Evolutionary conservation across 2,113 vertebrate species (phyloP).

Genomic region (Casuarius casuarius): DNA sequence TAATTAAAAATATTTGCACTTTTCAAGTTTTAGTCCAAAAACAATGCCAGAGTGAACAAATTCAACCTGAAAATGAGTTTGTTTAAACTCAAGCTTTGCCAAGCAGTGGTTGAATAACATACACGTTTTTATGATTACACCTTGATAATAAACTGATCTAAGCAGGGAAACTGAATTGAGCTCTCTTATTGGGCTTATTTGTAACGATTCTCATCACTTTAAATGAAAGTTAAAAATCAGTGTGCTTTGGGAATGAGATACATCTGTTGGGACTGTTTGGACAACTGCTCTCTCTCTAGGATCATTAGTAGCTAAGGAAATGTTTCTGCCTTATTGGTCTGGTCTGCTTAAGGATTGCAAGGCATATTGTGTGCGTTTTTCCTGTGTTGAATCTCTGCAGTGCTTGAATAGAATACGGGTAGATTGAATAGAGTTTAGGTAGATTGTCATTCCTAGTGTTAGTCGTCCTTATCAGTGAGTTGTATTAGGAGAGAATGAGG

Average conservation of each 20-base stretch:
- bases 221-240: background rate
- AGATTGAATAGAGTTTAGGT: background rate
- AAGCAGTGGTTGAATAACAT: background rate
- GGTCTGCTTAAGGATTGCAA: background rate
- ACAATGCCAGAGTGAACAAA: background rate
- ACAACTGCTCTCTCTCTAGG: background rate
- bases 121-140: background rate
- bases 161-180: background rate
- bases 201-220: background rate
- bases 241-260: background rate
- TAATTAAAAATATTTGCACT: constrained; percentile 73
- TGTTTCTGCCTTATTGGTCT: background rate
- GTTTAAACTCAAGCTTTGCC: background rate
- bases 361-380: background rate
- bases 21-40: constrained; percentile 55
- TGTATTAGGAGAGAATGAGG: background rate
- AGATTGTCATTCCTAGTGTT: background rate
- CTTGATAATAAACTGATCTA: background rate
- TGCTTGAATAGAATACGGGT: background rate
- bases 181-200: background rate
- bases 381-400: background rate
- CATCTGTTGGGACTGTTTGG: background rate
- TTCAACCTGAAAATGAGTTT: background rate
- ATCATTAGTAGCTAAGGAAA: background rate
- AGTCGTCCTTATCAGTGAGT: background rate